These are phyloP conservation scores for Centropus unirufus DNA, from an alignment of 2,113 vertebrate species.

Conservation along the genomic window DNA sequence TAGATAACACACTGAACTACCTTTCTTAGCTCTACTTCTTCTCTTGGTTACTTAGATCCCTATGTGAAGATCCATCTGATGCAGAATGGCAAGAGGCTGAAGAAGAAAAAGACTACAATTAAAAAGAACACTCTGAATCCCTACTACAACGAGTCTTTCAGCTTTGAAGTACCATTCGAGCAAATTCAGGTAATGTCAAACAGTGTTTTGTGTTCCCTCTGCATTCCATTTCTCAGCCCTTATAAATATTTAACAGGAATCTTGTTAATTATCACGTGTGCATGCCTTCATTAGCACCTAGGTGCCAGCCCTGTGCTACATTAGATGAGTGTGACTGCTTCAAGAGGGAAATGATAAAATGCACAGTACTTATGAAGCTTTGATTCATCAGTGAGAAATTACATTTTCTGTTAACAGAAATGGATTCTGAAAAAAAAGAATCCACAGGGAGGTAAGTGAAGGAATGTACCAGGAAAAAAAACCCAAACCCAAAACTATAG, in stretches of 20 bases:
- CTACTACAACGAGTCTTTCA: slow-evolving; percentile 99
- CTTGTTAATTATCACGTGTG: slow-evolving; percentile 50
- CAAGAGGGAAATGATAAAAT: slow-evolving; percentile 51
- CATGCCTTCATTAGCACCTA: slow-evolving; percentile 61
- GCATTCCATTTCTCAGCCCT: slow-evolving; percentile 39
- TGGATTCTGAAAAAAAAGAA: slow-evolving; percentile 1
- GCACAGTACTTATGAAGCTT: slow-evolving; percentile 9
- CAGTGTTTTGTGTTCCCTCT: slow-evolving; percentile 31
- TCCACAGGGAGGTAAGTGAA: not conserved
- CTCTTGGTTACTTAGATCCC: slow-evolving; percentile 84
- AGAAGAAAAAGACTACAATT: slow-evolving; percentile 99
- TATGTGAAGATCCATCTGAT: slow-evolving; percentile 99
- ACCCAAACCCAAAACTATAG: not conserved
- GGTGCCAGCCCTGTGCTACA: slow-evolving; percentile 2
- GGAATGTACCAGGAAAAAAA: not conserved
- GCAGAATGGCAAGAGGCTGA: slow-evolving; percentile 98
- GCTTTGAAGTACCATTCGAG: slow-evolving; percentile 99
- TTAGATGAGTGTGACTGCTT: slow-evolving; percentile 52
- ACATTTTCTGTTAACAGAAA: slow-evolving; percentile 53
- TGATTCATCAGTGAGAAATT: slow-evolving; percentile 51
- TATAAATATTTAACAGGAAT: slow-evolving; percentile 50
- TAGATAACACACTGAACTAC: not conserved
- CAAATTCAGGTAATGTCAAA: slow-evolving; percentile 95
- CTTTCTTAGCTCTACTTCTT: slow-evolving; percentile 7
- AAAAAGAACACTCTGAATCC: slow-evolving; percentile 99